Evolutionary conservation across 2,888 invertebrate genomes (phyloP), one percentile per base, ranked within the genome.

Genomic region (Gortyna flavago): DNA sequence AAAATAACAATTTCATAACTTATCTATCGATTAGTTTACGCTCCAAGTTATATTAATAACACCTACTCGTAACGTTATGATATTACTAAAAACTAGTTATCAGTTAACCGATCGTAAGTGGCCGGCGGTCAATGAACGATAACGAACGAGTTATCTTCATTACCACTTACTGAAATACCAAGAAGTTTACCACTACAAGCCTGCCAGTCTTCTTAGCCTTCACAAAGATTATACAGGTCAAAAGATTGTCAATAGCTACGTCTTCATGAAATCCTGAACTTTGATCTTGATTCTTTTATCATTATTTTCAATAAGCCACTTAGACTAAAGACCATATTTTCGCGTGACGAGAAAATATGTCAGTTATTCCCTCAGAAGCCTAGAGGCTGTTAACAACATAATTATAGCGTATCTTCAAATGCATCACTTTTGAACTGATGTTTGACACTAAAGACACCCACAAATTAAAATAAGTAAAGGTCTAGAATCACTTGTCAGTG

Each of bases 61-160:
- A 73, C 21, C 18, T 38, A 38, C 65, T 75, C 54, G 62, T 61
- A 78, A 67, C 62, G 61, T 79, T 82, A 82, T 81, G 78, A 81
- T 83, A 85, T 81, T 84, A 84, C 80, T 86, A 78, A 84, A 84
- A 84, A 81, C 78, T 74, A 82, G 81, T 84, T 82, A 84, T 86
- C 87, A 85, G 85, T 86, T 80, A 80, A 80, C 68, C 48, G 68
- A 83, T 80, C 83, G 71, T 75, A 77, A 82, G 80, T 85, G 81
- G 85, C 77, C 74, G 74, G 69, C 89, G 91, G 91, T 91, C 90
- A 91, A 89, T 85, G 89, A 79, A 87, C 91, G 92, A 92, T 92
- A 92, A 89, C 77, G 70, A 62, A 79, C 83, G 61, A 85, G 89
- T 89, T 92, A 91, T 91, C 91, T 87, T 74, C 75, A 51, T 76